These are phyloP conservation scores for Iselma pallidipennis DNA, from an alignment of 2,888 invertebrate species.

Conservation along the genomic window DNA sequence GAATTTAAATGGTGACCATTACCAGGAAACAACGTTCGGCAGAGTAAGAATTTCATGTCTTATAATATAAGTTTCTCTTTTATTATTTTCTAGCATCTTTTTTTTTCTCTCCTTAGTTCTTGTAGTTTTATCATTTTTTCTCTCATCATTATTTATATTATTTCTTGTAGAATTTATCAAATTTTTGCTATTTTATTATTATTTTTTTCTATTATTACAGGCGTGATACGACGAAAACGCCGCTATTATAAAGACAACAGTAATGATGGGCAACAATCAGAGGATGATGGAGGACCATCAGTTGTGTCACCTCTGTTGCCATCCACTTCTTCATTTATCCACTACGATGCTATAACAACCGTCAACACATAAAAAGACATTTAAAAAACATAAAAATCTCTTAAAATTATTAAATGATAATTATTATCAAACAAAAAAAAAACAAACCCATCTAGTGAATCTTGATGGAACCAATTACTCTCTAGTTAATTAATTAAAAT, in stretches of 20 bases:
- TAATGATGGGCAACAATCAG: conserved; percentile 30
- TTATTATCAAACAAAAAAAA: too few species aligned
- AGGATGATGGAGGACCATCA: conserved; percentile 35
- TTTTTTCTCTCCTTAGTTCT: not conserved
- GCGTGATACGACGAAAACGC: conserved; percentile 61
- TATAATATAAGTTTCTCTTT: conserved; percentile 20
- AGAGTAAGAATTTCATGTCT: conserved; percentile 68
- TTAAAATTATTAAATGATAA: too few species aligned
- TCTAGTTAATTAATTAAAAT: not conserved
- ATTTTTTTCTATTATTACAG: conserved; percentile 40
- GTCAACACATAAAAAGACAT: conserved; percentile 26
- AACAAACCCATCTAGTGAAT: too few species aligned
- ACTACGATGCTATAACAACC: conserved; percentile 53
- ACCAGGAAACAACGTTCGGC: conserved; percentile 79
- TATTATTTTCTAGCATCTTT: conserved; percentile 7
- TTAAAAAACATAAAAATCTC: too few species aligned
- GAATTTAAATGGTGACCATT: conserved; percentile 70
- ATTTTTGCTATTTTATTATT: not conserved
- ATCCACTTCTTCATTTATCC: conserved; percentile 48
- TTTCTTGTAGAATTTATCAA: not conserved
- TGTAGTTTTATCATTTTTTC: not conserved
- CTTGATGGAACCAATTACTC: too few species aligned
- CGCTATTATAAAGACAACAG: conserved; percentile 23
- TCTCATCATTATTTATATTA: not conserved
- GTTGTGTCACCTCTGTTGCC: conserved; percentile 51